Evolutionary conservation across 2,888 invertebrate species (phyloP), one percentile per base, ranked within the genome.

Genomic region (Cylindroiulus punctatus): DNA sequence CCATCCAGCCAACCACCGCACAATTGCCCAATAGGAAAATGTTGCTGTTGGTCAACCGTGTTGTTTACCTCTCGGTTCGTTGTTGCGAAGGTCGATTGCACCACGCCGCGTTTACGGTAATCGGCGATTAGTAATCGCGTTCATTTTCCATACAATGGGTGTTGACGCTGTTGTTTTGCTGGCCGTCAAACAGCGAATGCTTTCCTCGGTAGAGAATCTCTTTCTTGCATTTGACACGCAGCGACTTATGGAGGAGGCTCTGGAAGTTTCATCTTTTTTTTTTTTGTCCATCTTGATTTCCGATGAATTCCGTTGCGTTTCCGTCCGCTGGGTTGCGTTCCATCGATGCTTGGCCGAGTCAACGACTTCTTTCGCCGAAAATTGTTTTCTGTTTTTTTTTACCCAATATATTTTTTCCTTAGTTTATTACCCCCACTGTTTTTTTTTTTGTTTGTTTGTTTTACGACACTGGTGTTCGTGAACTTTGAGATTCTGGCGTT

Each of bases 401-500:
- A 65, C 65, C 65, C 65, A 65, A 26, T 65, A 7, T 65, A 26
- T 65, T 65, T 65, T 65, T 65, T 65, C 22, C 65, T 65, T 65
- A 65, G 65, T 65, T 65, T 65, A 65, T 65, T 65, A 65, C 65
- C 65, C 65, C 65, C 65, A 65, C 65, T 26, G 10, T 22, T 65
- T 26, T 26, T 26, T 22, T 26, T 65, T 22, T 7, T 65, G 26
- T 65, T 65, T 65, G 65, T 65, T 65, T 65, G 65, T 65, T 65
- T 65, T 65, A 65, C 65, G 65, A 65, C 65, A 65, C n/a, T 65
- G 26, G 65, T 65, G 65, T 26, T 65, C 65, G 65, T 65, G 65
- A 65, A 65, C 65, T 65, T 65, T 65, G 65, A 65, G 65, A 65
- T 65, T 65, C 65, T 65, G 65, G 8, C 26, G 65, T 65, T 65